These are phyloP conservation scores for Schizotus pectinicornis DNA, from an alignment of 2,888 invertebrate species.

Conservation along the genomic window DNA sequence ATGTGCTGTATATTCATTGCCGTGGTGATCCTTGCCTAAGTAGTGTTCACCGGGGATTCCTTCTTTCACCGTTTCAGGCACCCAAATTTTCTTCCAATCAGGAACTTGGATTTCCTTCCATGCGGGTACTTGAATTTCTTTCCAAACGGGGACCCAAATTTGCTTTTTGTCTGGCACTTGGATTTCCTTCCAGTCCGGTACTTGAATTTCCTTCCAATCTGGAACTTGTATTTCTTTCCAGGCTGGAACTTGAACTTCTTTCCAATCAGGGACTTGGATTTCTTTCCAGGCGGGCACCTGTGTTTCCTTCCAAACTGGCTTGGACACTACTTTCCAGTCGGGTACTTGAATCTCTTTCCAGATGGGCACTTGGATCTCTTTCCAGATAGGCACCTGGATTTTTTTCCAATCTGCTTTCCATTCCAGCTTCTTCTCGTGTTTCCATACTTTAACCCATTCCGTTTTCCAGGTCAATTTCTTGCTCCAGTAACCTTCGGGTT, in stretches of 20 bases:
- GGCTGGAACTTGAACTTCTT: constrained; percentile 71
- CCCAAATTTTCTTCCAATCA: constrained; percentile 73
- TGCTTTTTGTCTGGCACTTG: constrained; percentile 71
- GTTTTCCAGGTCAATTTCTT: constrained; percentile 85
- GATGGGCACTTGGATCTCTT: constrained; percentile 73
- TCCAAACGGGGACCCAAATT: constrained; percentile 76
- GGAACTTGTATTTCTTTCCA: constrained; percentile 70
- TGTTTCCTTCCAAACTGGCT: constrained; percentile 80
- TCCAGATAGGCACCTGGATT: constrained; percentile 66
- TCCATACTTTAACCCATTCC: constrained; percentile 80
- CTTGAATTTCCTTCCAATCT: constrained; percentile 73
- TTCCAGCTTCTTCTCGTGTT: constrained; percentile 73
- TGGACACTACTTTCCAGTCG: constrained; percentile 75
- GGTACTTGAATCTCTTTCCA: constrained; percentile 83
- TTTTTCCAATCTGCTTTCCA: constrained; percentile 66
- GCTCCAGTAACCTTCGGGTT: constrained; percentile 77
- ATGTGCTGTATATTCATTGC: constrained; percentile 82
- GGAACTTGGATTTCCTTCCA: constrained; percentile 64
- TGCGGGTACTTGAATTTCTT: constrained; percentile 69
- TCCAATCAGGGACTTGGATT: constrained; percentile 75
- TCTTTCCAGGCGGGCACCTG: constrained; percentile 81
- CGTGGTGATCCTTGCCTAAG: constrained; percentile 80
- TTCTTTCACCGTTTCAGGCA: constrained; percentile 78
- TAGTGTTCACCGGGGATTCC: constrained; percentile 81
- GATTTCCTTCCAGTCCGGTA: constrained; percentile 74